Percentiles rank a stretch among this genome's conserved stretches.
phyloP scores from a whole-genome alignment of 2,888 invertebrate species.

The Agonopterix heracliana region DNA sequence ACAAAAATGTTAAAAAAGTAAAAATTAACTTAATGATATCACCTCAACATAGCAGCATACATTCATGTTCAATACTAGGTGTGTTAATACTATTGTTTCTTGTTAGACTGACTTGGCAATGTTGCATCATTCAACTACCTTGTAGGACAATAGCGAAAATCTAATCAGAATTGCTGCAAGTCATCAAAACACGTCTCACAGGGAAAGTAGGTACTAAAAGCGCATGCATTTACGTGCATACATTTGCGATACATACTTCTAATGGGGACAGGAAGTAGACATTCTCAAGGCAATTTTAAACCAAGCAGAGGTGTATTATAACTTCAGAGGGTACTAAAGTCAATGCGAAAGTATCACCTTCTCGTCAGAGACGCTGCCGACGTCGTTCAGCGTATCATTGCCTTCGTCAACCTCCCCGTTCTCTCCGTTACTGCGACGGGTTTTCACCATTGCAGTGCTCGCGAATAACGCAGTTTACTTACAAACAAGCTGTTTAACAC shows the following conservation, averaged over 20 bases:
- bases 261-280: constrained; percentile 54
- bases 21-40: too few species aligned
- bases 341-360: constrained; percentile 58
- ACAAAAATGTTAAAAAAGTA: too few species aligned
- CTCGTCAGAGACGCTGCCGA: constrained; percentile 67
- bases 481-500: constrained; percentile 33
- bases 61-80: too few species aligned
- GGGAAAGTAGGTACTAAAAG: constrained; percentile 15
- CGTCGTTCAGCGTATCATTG: constrained; percentile 65
- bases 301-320: constrained; percentile 38
- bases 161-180: too few species aligned
- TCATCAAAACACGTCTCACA: too few species aligned
- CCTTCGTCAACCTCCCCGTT: constrained; percentile 70
- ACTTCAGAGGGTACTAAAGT: constrained; percentile 29
- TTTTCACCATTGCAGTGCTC: constrained; percentile 70
- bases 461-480: not conserved
- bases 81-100: too few species aligned
- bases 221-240: constrained; percentile 58
- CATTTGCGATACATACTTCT: constrained; percentile 31
- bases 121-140: too few species aligned
- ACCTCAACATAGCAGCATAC: too few species aligned
- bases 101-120: too few species aligned
- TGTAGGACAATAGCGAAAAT: too few species aligned
- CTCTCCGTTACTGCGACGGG: constrained; percentile 74
- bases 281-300: constrained; percentile 31